phyloP scores from a whole-genome alignment of 2,888 invertebrate genomes.

The Lepidocyrtoides sp. region DNA sequence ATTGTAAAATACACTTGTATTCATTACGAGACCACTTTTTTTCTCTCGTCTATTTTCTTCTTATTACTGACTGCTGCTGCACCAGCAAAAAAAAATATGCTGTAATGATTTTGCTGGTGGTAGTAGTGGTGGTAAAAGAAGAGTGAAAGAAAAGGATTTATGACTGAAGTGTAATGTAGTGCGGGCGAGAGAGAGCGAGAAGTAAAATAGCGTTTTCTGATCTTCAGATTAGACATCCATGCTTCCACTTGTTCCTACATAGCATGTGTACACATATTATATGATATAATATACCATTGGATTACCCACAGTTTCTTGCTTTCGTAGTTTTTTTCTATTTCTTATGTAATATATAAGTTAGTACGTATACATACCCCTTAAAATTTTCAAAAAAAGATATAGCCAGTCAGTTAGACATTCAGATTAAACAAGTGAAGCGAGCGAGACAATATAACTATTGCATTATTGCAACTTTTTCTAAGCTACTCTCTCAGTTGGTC shows the following conservation, averaged over 20 bases:
- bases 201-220: slow-evolving; percentile 31
- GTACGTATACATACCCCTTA: neutral
- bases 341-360: neutral
- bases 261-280: slow-evolving; percentile 20
- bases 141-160: slow-evolving; percentile 47
- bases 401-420: neutral
- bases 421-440: neutral
- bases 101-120: neutral
- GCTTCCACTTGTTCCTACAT: neutral
- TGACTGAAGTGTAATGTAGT: slow-evolving; percentile 49
- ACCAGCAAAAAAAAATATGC: neutral
- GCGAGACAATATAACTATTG: no score
- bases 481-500: no score
- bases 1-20: slow-evolving; percentile 18
- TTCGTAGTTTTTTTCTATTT: no score
- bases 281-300: no score
- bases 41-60: neutral
- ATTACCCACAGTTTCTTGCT: no score
- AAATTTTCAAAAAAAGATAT: neutral
- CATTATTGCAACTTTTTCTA: no score
- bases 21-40: neutral
- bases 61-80: neutral
- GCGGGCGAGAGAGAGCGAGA: slow-evolving; percentile 12
- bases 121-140: slow-evolving; percentile 12
- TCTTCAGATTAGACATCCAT: slow-evolving; percentile 19